Conservation (phyloP, 1,140 invertebrate species). For the Berghia stephanieae region DNA sequence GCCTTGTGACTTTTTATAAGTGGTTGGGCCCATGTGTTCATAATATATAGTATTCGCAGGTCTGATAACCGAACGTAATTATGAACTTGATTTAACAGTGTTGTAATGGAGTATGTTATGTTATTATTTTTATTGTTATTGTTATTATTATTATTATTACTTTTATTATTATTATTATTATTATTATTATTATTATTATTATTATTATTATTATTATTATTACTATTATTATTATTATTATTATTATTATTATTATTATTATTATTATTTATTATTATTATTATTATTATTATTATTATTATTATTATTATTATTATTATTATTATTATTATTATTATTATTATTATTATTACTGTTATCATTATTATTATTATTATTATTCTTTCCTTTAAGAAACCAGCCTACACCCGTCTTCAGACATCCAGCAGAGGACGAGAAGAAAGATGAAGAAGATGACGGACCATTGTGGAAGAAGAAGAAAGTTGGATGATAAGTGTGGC, state of each 20-base stretch:
- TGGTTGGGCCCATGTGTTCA: not conserved
- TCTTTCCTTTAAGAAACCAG: slow-evolving; percentile 72
- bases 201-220: not conserved
- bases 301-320: not conserved
- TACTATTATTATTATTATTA: not conserved
- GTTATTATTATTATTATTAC: not conserved
- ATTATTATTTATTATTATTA: slow-evolving; percentile 6
- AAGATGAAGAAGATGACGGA: slow-evolving; percentile 62
- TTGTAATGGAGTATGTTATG: too few species aligned
- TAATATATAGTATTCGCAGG: too few species aligned
- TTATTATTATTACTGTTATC: not conserved
- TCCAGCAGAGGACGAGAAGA: slow-evolving; percentile 56
- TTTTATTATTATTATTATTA: too few species aligned
- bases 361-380: slow-evolving; percentile 8
- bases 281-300: slow-evolving; percentile 15
- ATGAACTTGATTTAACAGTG: too few species aligned
- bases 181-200: not conserved
- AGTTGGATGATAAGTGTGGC: slow-evolving; percentile 4
- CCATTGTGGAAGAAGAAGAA: slow-evolving; percentile 68
- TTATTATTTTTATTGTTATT: not conserved
- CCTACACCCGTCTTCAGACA: slow-evolving; percentile 79
- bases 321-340: not conserved
- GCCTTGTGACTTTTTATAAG: not conserved
- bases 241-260: not conserved
- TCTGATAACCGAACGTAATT: too few species aligned